Evolutionary conservation across 2,888 invertebrate genomes (phyloP), one percentile per base, ranked within the genome.

Genomic region (Bimastos eiseni): DNA sequence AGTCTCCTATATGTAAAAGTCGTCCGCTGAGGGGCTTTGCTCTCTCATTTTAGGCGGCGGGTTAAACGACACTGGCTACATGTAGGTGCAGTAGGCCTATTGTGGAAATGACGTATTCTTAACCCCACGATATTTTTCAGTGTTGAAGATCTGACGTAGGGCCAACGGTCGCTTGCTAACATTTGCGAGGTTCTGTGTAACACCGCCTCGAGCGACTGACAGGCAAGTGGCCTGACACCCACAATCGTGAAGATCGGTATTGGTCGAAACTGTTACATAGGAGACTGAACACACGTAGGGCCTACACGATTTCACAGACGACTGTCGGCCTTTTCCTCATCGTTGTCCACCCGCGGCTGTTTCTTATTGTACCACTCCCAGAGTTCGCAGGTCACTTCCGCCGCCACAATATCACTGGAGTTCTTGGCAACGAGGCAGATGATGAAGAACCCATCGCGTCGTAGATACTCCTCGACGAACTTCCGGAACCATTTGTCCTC

Each of bases 371-470:
- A 92, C 55, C 92, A 91, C 41, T 91, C 91, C 92, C 92, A 93
- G 37, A 93, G 90, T 8, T 92, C 93, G 41, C 90, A 90, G 17
- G 92, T 90, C 13, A 93, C 90, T 86, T 93, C 93, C 21, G 93
- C 92, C 13, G 93, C 92, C 30, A 93, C 90, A 13, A 93, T 89
- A 89, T 93, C 92, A 83, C 92, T 92, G n/a, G 93, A 89, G 90
- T 93, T 93, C 91, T 92, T 92, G 30, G 90, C 91, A n/a, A 93
- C 92, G 49, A 93, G 83, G 34, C 92, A 88, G n/a, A 93, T 91
- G 36, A 93, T 88, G 90, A 93, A 92, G 33, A 92, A 90, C 24
- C 93, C 93, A 55, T 93, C 93, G 33, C 92, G 49, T 30, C 92
- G 89, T 30, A 93, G 89, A 90, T 92, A 92, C 5, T 90, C 70